Evolutionary conservation across 2,888 invertebrate genomes (phyloP).

Genomic region (Thymelicus lineola): DNA sequence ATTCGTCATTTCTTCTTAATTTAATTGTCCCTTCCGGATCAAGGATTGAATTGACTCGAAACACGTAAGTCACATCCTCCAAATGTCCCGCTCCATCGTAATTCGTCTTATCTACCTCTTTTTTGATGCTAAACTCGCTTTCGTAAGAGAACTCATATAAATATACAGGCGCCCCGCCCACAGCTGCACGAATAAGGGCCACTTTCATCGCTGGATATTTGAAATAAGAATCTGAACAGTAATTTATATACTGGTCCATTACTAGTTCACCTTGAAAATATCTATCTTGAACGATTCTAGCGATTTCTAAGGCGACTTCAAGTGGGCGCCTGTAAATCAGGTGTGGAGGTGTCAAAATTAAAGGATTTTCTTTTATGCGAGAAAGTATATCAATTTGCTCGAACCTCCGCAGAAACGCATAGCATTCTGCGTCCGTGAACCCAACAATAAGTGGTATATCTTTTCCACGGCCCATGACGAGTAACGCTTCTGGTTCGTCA

Average conservation of each 20-base stretch:
- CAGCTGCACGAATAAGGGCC: constrained; percentile 51
- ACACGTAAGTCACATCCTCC: constrained; percentile 85
- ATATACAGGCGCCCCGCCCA: constrained; percentile 70
- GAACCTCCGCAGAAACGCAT: constrained; percentile 62
- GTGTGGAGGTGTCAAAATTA: constrained; percentile 54
- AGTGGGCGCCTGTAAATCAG: constrained; percentile 52
- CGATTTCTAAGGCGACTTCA: constrained; percentile 46
- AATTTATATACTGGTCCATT: constrained; percentile 58
- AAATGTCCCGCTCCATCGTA: constrained; percentile 84
- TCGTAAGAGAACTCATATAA: constrained; percentile 83
- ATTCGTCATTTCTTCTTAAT: constrained; percentile 49
- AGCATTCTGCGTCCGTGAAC: constrained; percentile 67
- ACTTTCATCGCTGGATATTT: constrained; percentile 65
- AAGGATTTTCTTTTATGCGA: constrained; percentile 53
- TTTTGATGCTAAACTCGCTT: constrained; percentile 74
- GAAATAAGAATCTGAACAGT: constrained; percentile 63
- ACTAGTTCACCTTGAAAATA: constrained; percentile 59
- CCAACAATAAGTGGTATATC: constrained; percentile 69
- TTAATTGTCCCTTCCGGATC: constrained; percentile 44
- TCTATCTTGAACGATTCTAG: constrained; percentile 50
- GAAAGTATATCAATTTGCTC: constrained; percentile 57
- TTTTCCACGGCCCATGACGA: constrained; percentile 61
- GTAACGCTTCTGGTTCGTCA: constrained; percentile 63
- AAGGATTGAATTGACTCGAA: constrained; percentile 63
- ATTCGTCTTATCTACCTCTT: constrained; percentile 61